A percentile compares a stretch with the other conserved stretches of the same genome.
phyloP scores from a whole-genome alignment of 2,888 invertebrate species.

The Zelleria hepariella region DNA sequence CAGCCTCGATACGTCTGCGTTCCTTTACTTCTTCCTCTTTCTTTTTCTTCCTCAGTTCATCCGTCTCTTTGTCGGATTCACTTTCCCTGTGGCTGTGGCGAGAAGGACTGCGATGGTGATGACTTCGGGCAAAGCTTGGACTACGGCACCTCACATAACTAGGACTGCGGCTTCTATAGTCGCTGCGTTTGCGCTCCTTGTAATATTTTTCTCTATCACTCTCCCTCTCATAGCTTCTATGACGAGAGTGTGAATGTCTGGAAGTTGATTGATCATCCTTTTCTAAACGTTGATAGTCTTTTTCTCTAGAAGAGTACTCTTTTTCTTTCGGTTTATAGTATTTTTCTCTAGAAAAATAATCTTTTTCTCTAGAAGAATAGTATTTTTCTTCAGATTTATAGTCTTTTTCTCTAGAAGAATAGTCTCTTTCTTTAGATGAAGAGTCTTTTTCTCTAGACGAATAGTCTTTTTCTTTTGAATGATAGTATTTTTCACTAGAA shows the following conservation, averaged over 20 bases:
- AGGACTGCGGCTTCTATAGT: constrained; percentile 16
- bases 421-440: no score
- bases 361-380: neutral
- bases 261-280: no score
- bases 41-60: constrained; percentile 35
- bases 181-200: constrained; percentile 21
- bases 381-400: neutral
- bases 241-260: constrained; percentile 22
- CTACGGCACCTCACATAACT: constrained; percentile 16
- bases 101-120: neutral
- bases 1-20: neutral
- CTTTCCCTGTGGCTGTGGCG: constrained; percentile 11
- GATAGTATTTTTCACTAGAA: neutral
- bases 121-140: neutral
- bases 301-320: neutral
- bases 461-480: neutral
- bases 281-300: constrained; percentile 10
- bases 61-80: constrained; percentile 7
- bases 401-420: constrained; percentile 11
- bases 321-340: no score
- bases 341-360: no score
- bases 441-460: neutral
- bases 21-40: constrained; percentile 30
- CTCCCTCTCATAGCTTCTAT: constrained; percentile 20
- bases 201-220: constrained; percentile 18